Percentiles rank a stretch among this genome's conserved stretches.
phyloP scores from a whole-genome alignment of 2,888 invertebrate species.

The Mamestra brassicae region DNA sequence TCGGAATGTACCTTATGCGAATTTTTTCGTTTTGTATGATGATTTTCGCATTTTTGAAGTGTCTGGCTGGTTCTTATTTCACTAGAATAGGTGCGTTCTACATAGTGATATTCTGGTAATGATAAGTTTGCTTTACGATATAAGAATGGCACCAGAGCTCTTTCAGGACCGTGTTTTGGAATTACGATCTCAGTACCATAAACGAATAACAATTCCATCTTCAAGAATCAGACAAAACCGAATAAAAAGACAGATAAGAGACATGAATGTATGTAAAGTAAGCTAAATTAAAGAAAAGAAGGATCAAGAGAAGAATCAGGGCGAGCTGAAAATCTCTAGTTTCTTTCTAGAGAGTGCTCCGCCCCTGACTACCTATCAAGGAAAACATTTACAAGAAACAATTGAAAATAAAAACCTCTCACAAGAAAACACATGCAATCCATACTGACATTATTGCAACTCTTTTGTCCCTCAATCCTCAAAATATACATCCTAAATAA shows the following conservation, averaged over 20 bases:
- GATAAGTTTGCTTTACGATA: neutral
- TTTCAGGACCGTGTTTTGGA: neutral
- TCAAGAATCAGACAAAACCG: neutral
- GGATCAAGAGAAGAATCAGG: neutral
- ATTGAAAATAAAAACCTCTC: neutral
- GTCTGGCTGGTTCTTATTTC: neutral
- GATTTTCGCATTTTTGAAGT: neutral
- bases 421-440: conserved; percentile 16
- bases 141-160: neutral
- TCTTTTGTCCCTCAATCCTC: conserved; percentile 23
- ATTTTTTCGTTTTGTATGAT: neutral
- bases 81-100: neutral
- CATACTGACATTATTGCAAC: conserved; percentile 30
- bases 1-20: neutral
- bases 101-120: neutral
- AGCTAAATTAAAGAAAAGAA: neutral
- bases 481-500: conserved; percentile 52
- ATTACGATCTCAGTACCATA: conserved; percentile 28
- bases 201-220: neutral
- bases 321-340: conserved; percentile 12
- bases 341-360: conserved; percentile 14
- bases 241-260: neutral
- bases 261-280: neutral
- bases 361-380: neutral
- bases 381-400: neutral